Evolutionary conservation across 1,140 invertebrate genomes (phyloP).

Genomic region (Battus philenor): DNA sequence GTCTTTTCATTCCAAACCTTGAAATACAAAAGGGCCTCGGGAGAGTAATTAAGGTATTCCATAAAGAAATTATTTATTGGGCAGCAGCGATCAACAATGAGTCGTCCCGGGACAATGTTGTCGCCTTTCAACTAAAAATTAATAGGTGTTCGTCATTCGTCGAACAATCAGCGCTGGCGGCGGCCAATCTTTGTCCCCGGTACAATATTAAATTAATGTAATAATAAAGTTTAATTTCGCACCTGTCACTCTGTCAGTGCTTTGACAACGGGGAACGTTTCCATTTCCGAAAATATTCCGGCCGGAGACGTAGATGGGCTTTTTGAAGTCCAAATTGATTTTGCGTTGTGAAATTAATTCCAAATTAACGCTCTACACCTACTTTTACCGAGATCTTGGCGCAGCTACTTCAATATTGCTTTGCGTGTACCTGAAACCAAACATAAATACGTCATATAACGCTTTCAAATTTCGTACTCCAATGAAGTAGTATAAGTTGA

Average conservation of each 20-base stretch:
- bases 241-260: conserved; percentile 37
- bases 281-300: conserved; percentile 45
- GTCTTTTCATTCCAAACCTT: too few relatives aligned
- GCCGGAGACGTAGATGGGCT: not conserved
- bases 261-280: conserved; percentile 31
- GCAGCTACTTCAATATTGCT: not conserved
- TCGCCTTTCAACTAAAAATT: conserved; percentile 24
- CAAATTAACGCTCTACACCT: not conserved
- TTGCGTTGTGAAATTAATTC: conserved; percentile 13
- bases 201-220: conserved; percentile 45
- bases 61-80: conserved; percentile 16
- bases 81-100: not conserved
- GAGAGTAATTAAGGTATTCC: conserved; percentile 2
- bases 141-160: conserved; percentile 24
- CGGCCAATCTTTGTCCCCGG: conserved; percentile 28
- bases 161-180: conserved; percentile 25
- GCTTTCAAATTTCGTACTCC: too few relatives aligned
- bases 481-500: too few relatives aligned
- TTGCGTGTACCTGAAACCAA: conserved; percentile 20
- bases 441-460: too few relatives aligned
- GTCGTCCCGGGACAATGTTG: not conserved
- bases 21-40: not conserved
- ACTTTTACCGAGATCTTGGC: not conserved
- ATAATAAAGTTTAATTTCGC: conserved; percentile 57
- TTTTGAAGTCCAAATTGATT: conserved; percentile 17